A percentile compares a stretch with the other conserved stretches of the same genome.
phyloP scores from a whole-genome alignment of 2,888 invertebrate species.

The Drosophila demipolita region DNA sequence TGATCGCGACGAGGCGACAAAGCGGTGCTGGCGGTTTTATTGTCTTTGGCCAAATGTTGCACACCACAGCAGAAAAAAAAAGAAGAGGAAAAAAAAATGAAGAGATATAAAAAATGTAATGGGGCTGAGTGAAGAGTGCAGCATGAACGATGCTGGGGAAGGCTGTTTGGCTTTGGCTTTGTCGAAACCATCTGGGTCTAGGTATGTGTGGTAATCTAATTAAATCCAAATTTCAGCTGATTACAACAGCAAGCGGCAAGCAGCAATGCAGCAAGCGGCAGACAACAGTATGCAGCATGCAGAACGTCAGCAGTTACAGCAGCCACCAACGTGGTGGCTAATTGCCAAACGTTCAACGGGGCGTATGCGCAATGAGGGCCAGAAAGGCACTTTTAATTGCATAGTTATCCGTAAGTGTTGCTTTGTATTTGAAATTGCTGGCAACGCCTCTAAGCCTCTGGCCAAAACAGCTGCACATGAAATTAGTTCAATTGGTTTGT shows the following conservation, averaged over 20 bases:
- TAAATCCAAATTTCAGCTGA: slow-evolving; percentile 75
- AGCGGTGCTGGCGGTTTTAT: slow-evolving; percentile 53
- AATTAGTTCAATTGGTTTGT: slow-evolving; percentile 43
- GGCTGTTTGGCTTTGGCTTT: slow-evolving; percentile 24
- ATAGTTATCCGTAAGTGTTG: slow-evolving; percentile 42
- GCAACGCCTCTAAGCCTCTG: slow-evolving; percentile 10
- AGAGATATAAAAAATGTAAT: slow-evolving; percentile 44
- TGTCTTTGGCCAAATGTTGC: slow-evolving; percentile 61
- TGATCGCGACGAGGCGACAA: slow-evolving; percentile 4
- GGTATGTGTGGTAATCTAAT: slow-evolving; percentile 73
- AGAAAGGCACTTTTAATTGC: slow-evolving; percentile 66
- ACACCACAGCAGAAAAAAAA: slow-evolving; percentile 22
- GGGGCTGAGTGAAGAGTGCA: slow-evolving; percentile 44
- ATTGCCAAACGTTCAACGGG: slow-evolving; percentile 66
- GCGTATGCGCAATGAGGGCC: slow-evolving; percentile 65
- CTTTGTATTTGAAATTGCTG: slow-evolving; percentile 37
- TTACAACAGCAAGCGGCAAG: slow-evolving; percentile 57
- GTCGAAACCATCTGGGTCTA: slow-evolving; percentile 37
- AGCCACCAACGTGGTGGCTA: slow-evolving; percentile 43
- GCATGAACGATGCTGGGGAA: slow-evolving; percentile 35
- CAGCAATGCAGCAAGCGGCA: slow-evolving; percentile 17
- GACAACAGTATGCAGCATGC: slow-evolving; percentile 4
- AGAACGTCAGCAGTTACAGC: slow-evolving; percentile 17
- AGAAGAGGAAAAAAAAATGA: slow-evolving; percentile 19
- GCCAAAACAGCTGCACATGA: slow-evolving; percentile 19